A percentile compares a stretch with the other conserved stretches of the same genome.
phyloP scores from a whole-genome alignment of 2,113 vertebrate genomes.

The Plecturocebus donacophilus region DNA sequence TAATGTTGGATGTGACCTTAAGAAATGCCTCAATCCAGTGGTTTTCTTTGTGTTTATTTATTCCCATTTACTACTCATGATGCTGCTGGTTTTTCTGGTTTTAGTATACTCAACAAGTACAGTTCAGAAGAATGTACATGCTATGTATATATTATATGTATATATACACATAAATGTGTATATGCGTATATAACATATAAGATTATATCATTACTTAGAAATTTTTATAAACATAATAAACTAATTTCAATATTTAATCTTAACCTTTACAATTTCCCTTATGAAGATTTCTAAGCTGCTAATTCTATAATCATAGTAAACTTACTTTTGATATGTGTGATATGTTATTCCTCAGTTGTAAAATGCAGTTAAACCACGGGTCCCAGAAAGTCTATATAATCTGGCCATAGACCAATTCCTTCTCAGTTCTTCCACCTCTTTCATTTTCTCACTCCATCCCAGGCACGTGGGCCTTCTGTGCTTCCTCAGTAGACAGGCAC shows the following conservation, averaged over 20 bases:
- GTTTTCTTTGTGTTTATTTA: slow-evolving; percentile 48
- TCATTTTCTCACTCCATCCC: background rate
- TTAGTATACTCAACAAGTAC: background rate
- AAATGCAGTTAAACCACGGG: background rate
- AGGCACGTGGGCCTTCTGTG: no score
- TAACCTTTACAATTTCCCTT: background rate
- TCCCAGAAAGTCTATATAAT: accelerated
- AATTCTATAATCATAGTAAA: background rate
- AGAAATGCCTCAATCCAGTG: slow-evolving; percentile 48
- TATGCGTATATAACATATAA: background rate
- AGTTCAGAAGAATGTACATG: background rate
- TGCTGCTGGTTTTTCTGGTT: background rate
- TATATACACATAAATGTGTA: background rate
- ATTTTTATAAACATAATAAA: background rate
- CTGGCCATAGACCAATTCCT: background rate
- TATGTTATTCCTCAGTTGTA: background rate
- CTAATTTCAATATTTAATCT: background rate
- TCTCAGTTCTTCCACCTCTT: background rate
- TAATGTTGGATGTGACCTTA: slow-evolving; percentile 60
- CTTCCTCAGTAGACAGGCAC: background rate
- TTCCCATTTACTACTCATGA: background rate
- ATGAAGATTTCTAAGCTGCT: background rate
- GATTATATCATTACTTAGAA: background rate
- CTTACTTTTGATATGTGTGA: background rate
- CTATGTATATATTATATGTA: background rate